Evolutionary conservation across 2,113 vertebrate species (phyloP).

Genomic region (Rhombomys opimus): DNA sequence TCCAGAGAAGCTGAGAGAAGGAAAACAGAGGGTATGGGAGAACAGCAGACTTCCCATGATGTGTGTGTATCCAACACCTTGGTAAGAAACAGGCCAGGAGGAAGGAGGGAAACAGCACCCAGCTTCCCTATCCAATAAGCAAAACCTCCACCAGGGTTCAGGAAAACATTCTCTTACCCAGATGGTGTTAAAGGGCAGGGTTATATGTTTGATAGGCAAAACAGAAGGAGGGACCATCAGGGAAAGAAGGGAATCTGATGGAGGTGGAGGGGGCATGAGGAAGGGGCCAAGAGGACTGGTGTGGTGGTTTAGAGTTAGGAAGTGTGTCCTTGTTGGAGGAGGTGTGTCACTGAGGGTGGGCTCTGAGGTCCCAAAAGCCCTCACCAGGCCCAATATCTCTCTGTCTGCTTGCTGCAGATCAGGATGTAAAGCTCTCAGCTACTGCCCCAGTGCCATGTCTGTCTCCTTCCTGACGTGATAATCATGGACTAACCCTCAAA

Average conservation of each 20-base stretch:
- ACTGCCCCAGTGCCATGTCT: background rate
- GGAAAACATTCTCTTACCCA: background rate
- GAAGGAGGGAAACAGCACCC: fast-evolving
- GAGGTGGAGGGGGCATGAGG: background rate
- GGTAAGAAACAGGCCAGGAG: too few relatives aligned
- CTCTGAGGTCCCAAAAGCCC: background rate
- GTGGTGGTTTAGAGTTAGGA: background rate
- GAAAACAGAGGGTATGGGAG: background rate
- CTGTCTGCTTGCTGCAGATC: background rate
- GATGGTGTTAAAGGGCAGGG: background rate
- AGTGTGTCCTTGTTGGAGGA: background rate
- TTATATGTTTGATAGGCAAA: background rate
- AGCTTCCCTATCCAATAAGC: background rate
- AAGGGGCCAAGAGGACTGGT: background rate
- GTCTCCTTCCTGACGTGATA: background rate
- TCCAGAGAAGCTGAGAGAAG: background rate
- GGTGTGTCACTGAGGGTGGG: background rate
- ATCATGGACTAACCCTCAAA: background rate
- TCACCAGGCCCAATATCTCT: background rate
- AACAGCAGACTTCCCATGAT: fast-evolving
- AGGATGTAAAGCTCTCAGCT: background rate
- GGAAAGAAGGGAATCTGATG: background rate
- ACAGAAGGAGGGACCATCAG: background rate
- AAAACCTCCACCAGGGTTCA: background rate
- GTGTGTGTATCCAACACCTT: background rate